phyloP scores from a whole-genome alignment of 2,888 invertebrate species.

The Oconnorella tubifera region DNA sequence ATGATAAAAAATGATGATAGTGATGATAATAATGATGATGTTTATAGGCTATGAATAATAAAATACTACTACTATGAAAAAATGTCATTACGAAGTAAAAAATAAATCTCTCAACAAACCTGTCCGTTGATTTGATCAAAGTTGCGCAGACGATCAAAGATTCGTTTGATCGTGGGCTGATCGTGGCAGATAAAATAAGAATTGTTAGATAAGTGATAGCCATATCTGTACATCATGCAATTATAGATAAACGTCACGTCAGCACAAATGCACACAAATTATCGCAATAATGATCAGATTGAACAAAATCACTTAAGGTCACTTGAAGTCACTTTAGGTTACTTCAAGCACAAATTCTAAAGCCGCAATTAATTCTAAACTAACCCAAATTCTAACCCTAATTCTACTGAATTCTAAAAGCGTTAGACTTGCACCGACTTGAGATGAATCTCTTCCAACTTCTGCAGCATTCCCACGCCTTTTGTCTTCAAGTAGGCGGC shows the following conservation, averaged over 20 bases:
- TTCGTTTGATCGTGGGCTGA: constrained; percentile 65
- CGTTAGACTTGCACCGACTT: constrained; percentile 58
- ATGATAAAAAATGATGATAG: too few species aligned
- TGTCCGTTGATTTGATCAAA: constrained; percentile 58
- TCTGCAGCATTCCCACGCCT: constrained; percentile 56
- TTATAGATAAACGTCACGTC: neutral
- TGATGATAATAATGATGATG: too few species aligned
- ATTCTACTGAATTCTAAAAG: too few species aligned
- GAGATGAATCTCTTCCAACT: constrained; percentile 72
- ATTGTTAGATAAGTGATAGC: constrained; percentile 80
- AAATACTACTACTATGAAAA: too few species aligned
- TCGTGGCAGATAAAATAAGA: constrained; percentile 87
- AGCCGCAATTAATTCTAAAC: too few species aligned
- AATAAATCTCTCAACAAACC: too few species aligned
- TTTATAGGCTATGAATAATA: too few species aligned
- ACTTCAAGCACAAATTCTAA: too few species aligned
- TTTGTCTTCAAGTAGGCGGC: constrained; percentile 65
- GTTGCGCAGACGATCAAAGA: constrained; percentile 80
- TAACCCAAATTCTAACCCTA: neutral
- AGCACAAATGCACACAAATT: neutral
- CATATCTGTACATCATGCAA: constrained; percentile 64
- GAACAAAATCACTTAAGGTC: too few species aligned
- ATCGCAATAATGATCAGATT: neutral
- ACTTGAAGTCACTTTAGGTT: too few species aligned
- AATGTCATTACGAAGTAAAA: too few species aligned